Base-by-base conservation (phyloP, 1,140 invertebrate genomes). In the Dreissena rostriformis region DNA sequence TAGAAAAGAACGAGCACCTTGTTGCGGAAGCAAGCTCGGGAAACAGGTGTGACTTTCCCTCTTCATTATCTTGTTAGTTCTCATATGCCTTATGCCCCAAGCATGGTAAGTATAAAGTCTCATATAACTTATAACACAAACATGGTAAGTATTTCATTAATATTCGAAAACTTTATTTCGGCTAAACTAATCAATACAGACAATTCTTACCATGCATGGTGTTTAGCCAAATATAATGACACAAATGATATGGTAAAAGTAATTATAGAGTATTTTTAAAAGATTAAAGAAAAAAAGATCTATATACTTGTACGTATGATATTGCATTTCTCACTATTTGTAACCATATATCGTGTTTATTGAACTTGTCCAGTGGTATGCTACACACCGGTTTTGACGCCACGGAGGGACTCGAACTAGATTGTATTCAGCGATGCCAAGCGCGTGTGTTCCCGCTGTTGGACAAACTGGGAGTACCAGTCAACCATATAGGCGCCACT, bases 341-440 rank as follows among this genome's bases (percentile, higher is more conserved):
- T 39, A 39, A 39, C 39, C 39, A 39, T 39, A 8, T 8, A 39
- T 39, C 39, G 39, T 39, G 8, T 39, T 39, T 39, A 39, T 39
- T 15, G 10, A 15, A 29, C 80, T 67, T 53, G 86, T 85, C 19
- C 51, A 91, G 90, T 87, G 90, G 89, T 0, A 90, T 91, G 89
- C 67, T 91, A 22, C 90, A 91, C 70, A 89, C 88, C 49, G 90
- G 90, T 5, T 91, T 90, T 86, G 90, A 91, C 82, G 87, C 88
- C 17, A 78, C 84, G 14, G 65, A 85, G 4, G 72, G 76, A 28
- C 14, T 89, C 55, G 90, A 91, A 49, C 75, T 87, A 39, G 72
- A 86, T n/a, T 90, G 90, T 82, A 90, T 91, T 28, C 82, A 86
- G 26, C 19, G 49, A 49, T 85, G 85, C 72, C 86, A 89, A 51